These are phyloP conservation scores for Glandiceps talaboti DNA, from an alignment of 53 echinoderm and acorn worm genomes.

Conservation along the genomic window DNA sequence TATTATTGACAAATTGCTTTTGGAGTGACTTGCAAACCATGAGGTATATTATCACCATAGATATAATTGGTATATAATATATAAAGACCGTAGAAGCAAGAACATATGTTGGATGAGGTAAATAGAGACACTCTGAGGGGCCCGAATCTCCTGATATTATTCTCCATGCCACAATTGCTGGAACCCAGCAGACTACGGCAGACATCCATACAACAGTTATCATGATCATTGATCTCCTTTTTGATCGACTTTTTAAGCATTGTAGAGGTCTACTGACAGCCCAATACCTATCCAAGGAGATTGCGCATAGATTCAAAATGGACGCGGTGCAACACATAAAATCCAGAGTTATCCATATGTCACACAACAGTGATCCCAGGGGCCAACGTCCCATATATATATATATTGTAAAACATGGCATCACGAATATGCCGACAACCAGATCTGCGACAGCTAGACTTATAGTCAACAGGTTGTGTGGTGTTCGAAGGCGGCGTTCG, in stretches of 20 bases:
- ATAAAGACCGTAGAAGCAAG: conserved; percentile 33
- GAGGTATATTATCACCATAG: conserved; percentile 33
- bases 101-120: conserved; percentile 37
- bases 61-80: conserved; percentile 35
- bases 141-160: conserved; percentile 14
- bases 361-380: conserved; percentile 39
- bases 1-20: no score
- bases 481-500: conserved; percentile 35
- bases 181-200: conserved; percentile 39
- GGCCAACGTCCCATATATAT: conserved; percentile 44
- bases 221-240: conserved; percentile 15
- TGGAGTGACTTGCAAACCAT: conserved; percentile 4
- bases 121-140: conserved; percentile 25
- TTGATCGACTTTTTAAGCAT: conserved; percentile 21
- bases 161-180: conserved; percentile 25
- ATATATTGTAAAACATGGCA: conserved; percentile 50
- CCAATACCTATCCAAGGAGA: conserved; percentile 51
- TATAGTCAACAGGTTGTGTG: conserved; percentile 54
- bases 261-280: conserved; percentile 46
- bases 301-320: conserved; percentile 46
- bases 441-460: conserved; percentile 54
- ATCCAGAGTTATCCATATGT: conserved; percentile 43
- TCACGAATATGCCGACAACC: conserved; percentile 48
- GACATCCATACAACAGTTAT: conserved; percentile 29
- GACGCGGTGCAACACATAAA: conserved; percentile 63